A percentile compares a stretch with the other conserved stretches of the same genome.
These are phyloP conservation scores for Hecatera dysodea DNA, from an alignment of 2,888 invertebrate species.

Conservation along the genomic window DNA sequence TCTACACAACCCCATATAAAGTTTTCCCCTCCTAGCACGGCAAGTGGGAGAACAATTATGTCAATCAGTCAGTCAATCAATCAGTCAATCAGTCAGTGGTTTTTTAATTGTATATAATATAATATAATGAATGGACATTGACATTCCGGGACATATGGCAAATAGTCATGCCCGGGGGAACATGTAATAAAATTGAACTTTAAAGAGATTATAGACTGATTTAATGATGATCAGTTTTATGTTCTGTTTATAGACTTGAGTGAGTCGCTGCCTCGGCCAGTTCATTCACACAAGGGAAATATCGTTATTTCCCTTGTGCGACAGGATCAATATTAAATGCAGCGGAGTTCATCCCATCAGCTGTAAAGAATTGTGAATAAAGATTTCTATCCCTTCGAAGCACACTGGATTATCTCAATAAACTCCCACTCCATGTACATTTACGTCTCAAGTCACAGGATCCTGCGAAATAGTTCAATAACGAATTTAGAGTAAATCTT, in stretches of 20 bases:
- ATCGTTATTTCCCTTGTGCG: not conserved
- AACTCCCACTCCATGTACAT: slow-evolving; percentile 4
- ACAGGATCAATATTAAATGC: slow-evolving; percentile 6
- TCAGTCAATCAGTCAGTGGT: no score
- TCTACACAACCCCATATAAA: no score
- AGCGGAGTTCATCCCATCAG: not conserved
- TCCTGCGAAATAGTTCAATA: slow-evolving; percentile 27
- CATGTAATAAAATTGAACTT: slow-evolving; percentile 43
- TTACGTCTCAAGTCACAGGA: slow-evolving; percentile 10
- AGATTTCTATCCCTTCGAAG: not conserved
- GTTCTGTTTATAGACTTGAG: slow-evolving; percentile 36
- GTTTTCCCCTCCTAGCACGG: no score
- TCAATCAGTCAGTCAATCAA: no score
- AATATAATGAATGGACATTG: slow-evolving; percentile 52
- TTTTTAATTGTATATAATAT: no score
- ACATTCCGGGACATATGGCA: slow-evolving; percentile 51
- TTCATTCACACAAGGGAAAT: not conserved
- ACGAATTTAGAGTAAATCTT: slow-evolving; percentile 62
- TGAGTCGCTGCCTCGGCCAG: slow-evolving; percentile 1
- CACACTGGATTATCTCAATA: not conserved
- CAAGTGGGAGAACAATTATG: no score
- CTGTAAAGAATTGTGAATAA: not conserved
- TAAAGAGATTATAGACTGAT: slow-evolving; percentile 50
- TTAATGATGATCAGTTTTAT: slow-evolving; percentile 57
- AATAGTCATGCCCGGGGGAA: slow-evolving; percentile 37